phyloP scores from a whole-genome alignment of 2,888 invertebrate genomes.

The Conops quadrifasciatus region DNA sequence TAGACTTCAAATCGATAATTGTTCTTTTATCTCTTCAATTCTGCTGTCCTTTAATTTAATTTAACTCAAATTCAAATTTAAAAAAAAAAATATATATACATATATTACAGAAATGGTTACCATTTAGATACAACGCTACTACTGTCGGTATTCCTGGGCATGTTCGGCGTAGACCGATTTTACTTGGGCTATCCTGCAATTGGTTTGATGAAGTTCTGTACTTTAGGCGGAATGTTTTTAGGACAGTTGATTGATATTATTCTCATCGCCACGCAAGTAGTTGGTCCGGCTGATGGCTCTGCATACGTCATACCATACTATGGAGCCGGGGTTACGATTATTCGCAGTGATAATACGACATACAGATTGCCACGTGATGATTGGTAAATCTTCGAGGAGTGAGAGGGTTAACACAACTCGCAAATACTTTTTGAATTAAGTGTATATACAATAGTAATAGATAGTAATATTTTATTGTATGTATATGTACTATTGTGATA shows the following conservation, averaged over 20 bases:
- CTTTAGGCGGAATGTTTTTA: constrained; percentile 95
- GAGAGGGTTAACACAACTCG: neutral
- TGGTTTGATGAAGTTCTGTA: constrained; percentile 93
- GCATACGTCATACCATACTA: constrained; percentile 93
- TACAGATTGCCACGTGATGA: constrained; percentile 82
- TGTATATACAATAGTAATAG: neutral
- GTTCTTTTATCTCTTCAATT: no score
- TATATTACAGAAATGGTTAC: constrained; percentile 84
- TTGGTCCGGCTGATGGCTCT: constrained; percentile 95
- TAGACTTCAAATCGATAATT: no score
- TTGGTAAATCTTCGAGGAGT: constrained; percentile 66
- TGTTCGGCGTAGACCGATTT: constrained; percentile 97
- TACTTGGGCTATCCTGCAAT: constrained; percentile 98
- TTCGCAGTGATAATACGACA: constrained; percentile 85
- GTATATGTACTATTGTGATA: no score
- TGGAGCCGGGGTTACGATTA: constrained; percentile 84
- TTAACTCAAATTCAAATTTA: no score
- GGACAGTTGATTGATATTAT: constrained; percentile 95
- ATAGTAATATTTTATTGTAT: neutral
- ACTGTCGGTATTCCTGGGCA: constrained; percentile 95
- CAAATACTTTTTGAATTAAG: neutral
- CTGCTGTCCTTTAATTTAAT: no score
- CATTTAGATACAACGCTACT: constrained; percentile 90
- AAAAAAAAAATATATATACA: no score
- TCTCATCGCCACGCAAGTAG: constrained; percentile 76